Conservation (phyloP, 1,140 invertebrate genomes). For the Drosophila nigromelanica region DNA sequence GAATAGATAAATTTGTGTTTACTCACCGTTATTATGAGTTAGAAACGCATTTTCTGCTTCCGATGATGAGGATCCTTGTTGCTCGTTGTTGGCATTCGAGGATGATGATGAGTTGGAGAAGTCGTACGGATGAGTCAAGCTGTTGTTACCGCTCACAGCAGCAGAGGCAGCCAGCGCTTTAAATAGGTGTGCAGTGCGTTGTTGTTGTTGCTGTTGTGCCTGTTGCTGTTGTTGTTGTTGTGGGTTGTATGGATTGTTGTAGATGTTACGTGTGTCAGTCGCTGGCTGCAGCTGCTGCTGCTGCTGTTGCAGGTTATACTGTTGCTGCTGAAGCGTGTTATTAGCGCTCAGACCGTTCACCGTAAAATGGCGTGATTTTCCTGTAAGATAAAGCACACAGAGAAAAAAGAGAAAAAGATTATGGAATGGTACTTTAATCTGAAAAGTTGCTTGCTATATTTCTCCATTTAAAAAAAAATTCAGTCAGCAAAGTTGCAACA, state of each 20-base stretch:
- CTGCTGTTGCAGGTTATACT: constrained; percentile 67
- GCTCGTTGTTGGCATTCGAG: constrained; percentile 73
- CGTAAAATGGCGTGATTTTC: constrained; percentile 80
- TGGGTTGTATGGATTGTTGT: constrained; percentile 78
- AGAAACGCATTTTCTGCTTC: constrained; percentile 77
- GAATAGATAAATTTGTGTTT: not conserved
- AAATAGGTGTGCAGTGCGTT: constrained; percentile 70
- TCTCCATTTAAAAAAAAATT: constrained; percentile 3
- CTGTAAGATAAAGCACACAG: constrained; percentile 45
- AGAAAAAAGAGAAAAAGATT: constrained; percentile 7
- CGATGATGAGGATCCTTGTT: constrained; percentile 73
- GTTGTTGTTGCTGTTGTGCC: constrained; percentile 53
- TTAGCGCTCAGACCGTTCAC: constrained; percentile 78
- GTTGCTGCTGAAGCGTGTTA: constrained; percentile 78
- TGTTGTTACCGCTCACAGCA: constrained; percentile 54
- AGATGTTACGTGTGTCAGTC: constrained; percentile 78
- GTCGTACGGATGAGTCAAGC: constrained; percentile 75
- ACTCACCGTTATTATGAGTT: constrained; percentile 81
- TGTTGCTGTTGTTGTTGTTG: constrained; percentile 55
- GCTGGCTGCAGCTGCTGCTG: constrained; percentile 63
- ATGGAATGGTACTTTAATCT: constrained; percentile 5
- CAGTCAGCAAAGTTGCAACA: constrained; percentile 35
- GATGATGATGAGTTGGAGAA: constrained; percentile 75
- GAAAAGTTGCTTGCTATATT: constrained; percentile 7
- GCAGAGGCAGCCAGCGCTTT: constrained; percentile 65